Evolutionary conservation across 2,113 vertebrate genomes (phyloP), one percentile per base, ranked within the genome.

Genomic region (Brachypteracias leptosomus): DNA sequence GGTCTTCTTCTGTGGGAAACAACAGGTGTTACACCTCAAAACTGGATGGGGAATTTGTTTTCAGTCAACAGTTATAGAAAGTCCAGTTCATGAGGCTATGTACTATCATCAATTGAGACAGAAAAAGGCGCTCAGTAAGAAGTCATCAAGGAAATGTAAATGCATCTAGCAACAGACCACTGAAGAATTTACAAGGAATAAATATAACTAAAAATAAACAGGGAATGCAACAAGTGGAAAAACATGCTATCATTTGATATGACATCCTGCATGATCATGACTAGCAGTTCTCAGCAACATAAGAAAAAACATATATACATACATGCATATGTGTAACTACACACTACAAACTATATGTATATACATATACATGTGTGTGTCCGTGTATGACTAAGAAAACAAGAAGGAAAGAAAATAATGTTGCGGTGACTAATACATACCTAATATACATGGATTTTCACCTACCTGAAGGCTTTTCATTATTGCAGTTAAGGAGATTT

Each of bases 381-480:
- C 7, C 22, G 19, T 49, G 20, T 15, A 5, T 13, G 80, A 63
- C 16, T 51, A 75, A 76, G 31, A 51, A 72, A 92, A 13, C 11
- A 80, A 26, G 46, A 73, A 76, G 29, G 11, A 77, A 90, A 78
- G 40, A 63, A 90, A 75, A 49, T 9, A 47, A n/a, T 47, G 29
- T 74, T 42, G 77, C 13, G n/a, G 31, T 25, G 82, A 72, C 13
- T 35, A 33, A 10, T 18, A 44, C 2, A n/a, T 29, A 42, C 5
- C 29, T 9, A 29, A 47, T 6, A 26, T 8, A 62, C 9, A 63
- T 4, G 4, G 15, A 83, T 83, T 85, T 95, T 91, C 72, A 92
- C 97, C 88, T 96, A 99, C 99, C 99, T 98, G 99, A 99, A 67
- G 99, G 98, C 74, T 99, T 99, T 96, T 99, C 99, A 81, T 98